Evolutionary conservation across 2,888 invertebrate genomes (phyloP).

Genomic region (Ditula angustiorana): DNA sequence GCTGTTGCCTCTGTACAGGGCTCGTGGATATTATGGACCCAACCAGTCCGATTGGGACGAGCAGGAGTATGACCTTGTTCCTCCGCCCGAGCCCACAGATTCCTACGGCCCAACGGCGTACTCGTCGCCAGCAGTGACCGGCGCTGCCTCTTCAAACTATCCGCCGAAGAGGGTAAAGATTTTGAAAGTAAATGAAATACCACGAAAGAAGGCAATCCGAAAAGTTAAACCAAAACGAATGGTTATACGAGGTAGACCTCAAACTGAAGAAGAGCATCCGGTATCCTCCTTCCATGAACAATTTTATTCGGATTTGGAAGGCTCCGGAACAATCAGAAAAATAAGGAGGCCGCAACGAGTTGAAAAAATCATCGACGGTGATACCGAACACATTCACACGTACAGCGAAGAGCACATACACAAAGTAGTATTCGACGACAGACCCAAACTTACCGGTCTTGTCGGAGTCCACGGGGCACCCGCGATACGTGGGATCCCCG

Average conservation of each 20-base stretch:
- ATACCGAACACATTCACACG: conserved; percentile 82
- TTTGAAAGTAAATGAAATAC: conserved; percentile 68
- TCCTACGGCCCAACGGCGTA: conserved; percentile 61
- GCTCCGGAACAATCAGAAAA: conserved; percentile 75
- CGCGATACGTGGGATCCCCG: conserved; percentile 5
- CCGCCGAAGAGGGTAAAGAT: conserved; percentile 72
- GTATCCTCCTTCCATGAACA: conserved; percentile 78
- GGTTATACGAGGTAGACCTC: conserved; percentile 59
- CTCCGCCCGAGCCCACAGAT: conserved; percentile 63
- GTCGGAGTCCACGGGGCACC: conserved; percentile 46
- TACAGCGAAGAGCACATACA: conserved; percentile 83
- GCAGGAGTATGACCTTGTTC: conserved; percentile 67
- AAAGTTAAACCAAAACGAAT: conserved; percentile 73
- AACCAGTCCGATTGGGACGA: conserved; percentile 68
- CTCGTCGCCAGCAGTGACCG: conserved; percentile 53
- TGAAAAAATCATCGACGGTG: conserved; percentile 82
- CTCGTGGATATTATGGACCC: conserved; percentile 80
- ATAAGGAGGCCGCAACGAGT: conserved; percentile 78
- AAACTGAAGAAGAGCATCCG: conserved; percentile 72
- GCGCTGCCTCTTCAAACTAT: conserved; percentile 51
- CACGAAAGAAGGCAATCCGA: conserved; percentile 66
- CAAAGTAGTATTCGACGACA: conserved; percentile 72
- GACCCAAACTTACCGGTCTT: conserved; percentile 56
- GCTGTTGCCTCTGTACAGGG: conserved; percentile 74
- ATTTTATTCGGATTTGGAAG: conserved; percentile 79